Evolutionary conservation across 1,140 invertebrate species (phyloP).

Genomic region (Caenorhabditis tropicalis): DNA sequence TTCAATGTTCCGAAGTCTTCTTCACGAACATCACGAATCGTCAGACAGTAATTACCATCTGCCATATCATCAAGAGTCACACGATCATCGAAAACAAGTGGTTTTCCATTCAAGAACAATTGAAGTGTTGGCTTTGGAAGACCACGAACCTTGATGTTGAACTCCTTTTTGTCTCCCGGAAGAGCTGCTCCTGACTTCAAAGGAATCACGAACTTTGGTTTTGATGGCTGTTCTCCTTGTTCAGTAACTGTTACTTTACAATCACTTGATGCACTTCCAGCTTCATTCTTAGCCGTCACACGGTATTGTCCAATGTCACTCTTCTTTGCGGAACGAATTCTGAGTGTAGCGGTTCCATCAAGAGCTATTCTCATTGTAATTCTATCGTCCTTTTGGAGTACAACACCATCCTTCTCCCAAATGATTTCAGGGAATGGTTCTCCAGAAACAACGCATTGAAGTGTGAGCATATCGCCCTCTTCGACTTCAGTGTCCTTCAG

Average conservation of each 20-base stretch:
- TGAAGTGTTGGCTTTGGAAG: constrained; percentile 63
- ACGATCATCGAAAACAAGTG: constrained; percentile 57
- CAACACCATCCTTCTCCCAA: constrained; percentile 64
- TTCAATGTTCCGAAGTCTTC: constrained; percentile 73
- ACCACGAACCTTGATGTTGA: constrained; percentile 70
- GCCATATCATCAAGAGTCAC: constrained; percentile 66
- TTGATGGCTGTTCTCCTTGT: constrained; percentile 60
- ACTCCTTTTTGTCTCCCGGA: constrained; percentile 64
- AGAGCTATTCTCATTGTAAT: constrained; percentile 80
- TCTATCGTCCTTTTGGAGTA: constrained; percentile 64
- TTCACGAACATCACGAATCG: constrained; percentile 71
- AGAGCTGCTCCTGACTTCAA: constrained; percentile 59
- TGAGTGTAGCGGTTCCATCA: constrained; percentile 82
- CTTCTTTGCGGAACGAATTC: constrained; percentile 77
- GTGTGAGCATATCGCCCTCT: constrained; percentile 69
- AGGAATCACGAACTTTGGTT: constrained; percentile 70
- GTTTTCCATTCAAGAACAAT: constrained; percentile 64
- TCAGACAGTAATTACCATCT: constrained; percentile 68
- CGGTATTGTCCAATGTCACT: constrained; percentile 83
- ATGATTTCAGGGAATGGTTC: constrained; percentile 72
- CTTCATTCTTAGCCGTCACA: constrained; percentile 63
- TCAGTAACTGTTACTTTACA: constrained; percentile 61
- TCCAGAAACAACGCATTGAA: constrained; percentile 72
- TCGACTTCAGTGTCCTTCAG: constrained; percentile 64
- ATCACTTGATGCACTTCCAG: constrained; percentile 57